Base-by-base conservation (phyloP, 2,888 invertebrate species). In the Bembecia ichneumoniformis region DNA sequence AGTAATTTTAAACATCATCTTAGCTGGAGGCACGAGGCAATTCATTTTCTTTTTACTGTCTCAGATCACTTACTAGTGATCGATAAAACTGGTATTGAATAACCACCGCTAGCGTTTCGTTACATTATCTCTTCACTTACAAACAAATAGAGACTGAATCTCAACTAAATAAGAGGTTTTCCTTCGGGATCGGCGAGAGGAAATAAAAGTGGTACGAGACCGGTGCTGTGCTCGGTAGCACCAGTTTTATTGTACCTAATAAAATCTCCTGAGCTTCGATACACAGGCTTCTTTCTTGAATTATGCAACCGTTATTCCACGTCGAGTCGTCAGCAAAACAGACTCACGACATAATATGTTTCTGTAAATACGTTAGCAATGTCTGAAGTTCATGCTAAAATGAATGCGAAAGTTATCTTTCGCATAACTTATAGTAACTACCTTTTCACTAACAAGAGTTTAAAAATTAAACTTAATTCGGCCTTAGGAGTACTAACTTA, bases 221-320 rank as follows among this genome's bases (percentile, higher is more conserved):
- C 28, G 53, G 55, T 44, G 56, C 53, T 51, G 51, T 56, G 51
- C 51, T 49, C 49, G 46, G 43, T 9, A 13, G 46, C 50, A 58
- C 55, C 52, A 58, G 61, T 68, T 72, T 74, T 73, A 73, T 69
- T 69, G 66, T 64, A 59, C 60, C 64, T 68, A 71, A 70, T 75
- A 73, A 73, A 73, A 72, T 65, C 65, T 64, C 60, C 59, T 53
- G 62, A 61, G 65, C 51, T 56, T 55, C 55, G 56, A 56, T 52
- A 55, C 51, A 35, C 45, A 17, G 50, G 50, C 48, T 52, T 60
- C 60, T 63, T 52, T 60, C 60, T 63, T 68, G 69, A 69, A 71
- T 68, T 69, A 68, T 68, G 64, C 67, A 71, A 58, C 60, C 51
- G 60, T 58, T 61, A 56, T 58, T 55, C 56, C 63, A 51, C 52